Percentiles rank a stretch among this genome's conserved stretches.
Conservation (phyloP, 2,113 vertebrate species). For the Psammodynastes pulverulentus region DNA sequence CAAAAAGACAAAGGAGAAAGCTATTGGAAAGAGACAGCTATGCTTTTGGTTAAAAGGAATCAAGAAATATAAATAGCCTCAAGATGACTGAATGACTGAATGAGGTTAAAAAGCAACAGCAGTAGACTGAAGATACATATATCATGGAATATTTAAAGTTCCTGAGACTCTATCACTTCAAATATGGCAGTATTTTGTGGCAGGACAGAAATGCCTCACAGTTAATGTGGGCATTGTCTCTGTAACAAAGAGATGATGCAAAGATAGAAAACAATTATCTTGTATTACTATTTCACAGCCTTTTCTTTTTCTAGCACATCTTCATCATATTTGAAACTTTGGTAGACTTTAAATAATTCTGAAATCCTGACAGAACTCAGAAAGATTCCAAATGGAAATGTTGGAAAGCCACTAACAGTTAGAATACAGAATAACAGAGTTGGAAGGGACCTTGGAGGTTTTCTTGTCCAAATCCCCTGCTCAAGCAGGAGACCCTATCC, state of each 20-base stretch:
- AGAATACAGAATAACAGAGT: neutral
- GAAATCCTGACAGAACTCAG: neutral
- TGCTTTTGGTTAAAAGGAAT: neutral
- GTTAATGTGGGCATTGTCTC: neutral
- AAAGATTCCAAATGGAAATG: neutral
- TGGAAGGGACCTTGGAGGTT: neutral
- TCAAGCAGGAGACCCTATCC: neutral
- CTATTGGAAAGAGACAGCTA: neutral
- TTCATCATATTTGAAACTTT: neutral
- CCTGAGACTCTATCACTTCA: neutral
- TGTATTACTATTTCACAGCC: neutral
- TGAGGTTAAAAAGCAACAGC: slow-evolving; percentile 9
- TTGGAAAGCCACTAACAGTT: neutral
- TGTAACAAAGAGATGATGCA: neutral
- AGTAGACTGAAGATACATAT: neutral
- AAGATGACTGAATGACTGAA: slow-evolving; percentile 18
- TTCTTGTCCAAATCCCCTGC: neutral
- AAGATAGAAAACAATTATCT: neutral
- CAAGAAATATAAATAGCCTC: slow-evolving; percentile 18
- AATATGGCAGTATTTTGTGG: neutral
- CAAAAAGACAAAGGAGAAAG: neutral
- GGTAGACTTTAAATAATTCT: neutral
- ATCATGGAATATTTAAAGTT: slow-evolving; percentile 3
- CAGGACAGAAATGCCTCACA: neutral
- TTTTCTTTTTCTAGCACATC: neutral